Percentiles rank a stretch among this genome's conserved stretches.
phyloP scores from a whole-genome alignment of 2,888 invertebrate species.

The Druceiella hillmani region DNA sequence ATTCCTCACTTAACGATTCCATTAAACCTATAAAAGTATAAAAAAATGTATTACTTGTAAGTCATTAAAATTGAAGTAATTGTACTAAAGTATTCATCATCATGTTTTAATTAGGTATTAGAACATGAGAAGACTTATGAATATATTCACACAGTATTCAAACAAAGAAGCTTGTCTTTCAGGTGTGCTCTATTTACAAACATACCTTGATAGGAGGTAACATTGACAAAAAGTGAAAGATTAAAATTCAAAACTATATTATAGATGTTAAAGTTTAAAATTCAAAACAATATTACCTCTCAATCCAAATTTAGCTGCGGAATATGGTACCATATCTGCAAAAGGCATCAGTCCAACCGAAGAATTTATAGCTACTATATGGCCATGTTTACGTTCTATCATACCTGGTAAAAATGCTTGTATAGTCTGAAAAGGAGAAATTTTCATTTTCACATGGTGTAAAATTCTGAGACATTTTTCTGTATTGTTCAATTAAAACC shows the following conservation, averaged over 20 bases:
- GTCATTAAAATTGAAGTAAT: conserved; percentile 1
- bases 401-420: conserved; percentile 44
- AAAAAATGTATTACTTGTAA: too few relatives aligned
- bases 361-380: conserved; percentile 45
- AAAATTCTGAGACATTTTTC: neutral
- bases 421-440: conserved; percentile 32
- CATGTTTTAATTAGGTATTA: too few relatives aligned
- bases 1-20: conserved; percentile 43
- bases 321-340: conserved; percentile 42
- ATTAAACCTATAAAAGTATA: conserved; percentile 38
- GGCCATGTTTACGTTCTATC: conserved; percentile 43
- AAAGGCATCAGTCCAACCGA: conserved; percentile 40
- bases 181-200: too few relatives aligned
- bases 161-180: too few relatives aligned
- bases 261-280: too few relatives aligned
- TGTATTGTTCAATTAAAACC: neutral
- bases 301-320: conserved; percentile 44
- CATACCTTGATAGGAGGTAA: too few relatives aligned
- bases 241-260: too few relatives aligned
- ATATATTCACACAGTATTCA: too few relatives aligned
- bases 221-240: too few relatives aligned
- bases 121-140: too few relatives aligned
- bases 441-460: neutral
- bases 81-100: neutral
- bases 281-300: conserved; percentile 30